Evolutionary conservation across 2,888 invertebrate species (phyloP), one percentile per base, ranked within the genome.

Genomic region (Rhingia rostrata): DNA sequence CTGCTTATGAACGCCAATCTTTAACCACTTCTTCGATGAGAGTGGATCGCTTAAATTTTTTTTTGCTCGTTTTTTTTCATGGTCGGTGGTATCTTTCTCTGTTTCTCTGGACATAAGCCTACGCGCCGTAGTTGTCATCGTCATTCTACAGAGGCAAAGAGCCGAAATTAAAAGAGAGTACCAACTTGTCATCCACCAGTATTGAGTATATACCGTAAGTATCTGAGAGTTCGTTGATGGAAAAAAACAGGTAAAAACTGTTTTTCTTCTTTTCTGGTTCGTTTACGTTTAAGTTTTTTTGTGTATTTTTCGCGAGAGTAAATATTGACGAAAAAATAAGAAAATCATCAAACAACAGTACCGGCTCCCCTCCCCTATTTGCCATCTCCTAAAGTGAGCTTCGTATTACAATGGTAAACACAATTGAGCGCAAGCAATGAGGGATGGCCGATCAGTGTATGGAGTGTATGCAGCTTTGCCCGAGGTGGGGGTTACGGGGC

Each of bases 231-330:
- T 60, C 43, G 60, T 37, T 53, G 33, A 33, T 45, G 45, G 60
- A 33, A 60, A 41, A 43, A 22, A 22, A 22, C 22, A 22, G 2
- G 22, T 22, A 22, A 22, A 22, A 22, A 22, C 22, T 33, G n/a
- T 10, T 58, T 56, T 37, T 70, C 60, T 74, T 73, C 66, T 81
- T 72, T 70, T 70, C 54, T 80, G 64, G 70, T 74, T 83, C 69
- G 78, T 80, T 84, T 56, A 70, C 47, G 22, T 70, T 80, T 75
- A 66, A 70, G 66, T 61, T 81, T 79, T 84, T 66, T 84, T 67
- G 69, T 80, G 80, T 84, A 80, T 80, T 80, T 84, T 84, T 75
- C 66, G 84, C 74, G 64, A 84, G 84, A 84, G 84, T 84, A 84
- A 84, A 84, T 80, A 80, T 84, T 84, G 80, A 84, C 80, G 80